Evolutionary conservation across 2,797 vertebrate species (phyloP), one percentile per base, ranked within the genome.

Genomic region (Adrianichthys oophorus): DNA sequence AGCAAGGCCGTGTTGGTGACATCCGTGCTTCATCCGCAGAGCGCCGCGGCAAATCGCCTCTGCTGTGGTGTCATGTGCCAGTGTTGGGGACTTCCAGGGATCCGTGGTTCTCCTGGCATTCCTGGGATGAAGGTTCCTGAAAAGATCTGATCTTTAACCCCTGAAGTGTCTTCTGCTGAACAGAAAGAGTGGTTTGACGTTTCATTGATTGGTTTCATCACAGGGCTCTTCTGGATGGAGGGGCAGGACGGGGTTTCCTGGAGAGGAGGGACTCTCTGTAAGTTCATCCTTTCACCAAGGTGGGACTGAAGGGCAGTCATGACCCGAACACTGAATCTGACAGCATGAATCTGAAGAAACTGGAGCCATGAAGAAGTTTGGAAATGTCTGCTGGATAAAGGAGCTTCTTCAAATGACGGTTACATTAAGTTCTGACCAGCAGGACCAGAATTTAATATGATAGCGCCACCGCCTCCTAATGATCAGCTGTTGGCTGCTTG

Each of bases 181-280:
- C 3, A 16, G 37, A 42, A 2, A 13, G 4, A 7, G 3, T 7
- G 26, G 14, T 1, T 15, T 10, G 4, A 3, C 16, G 17, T 46
- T 37, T 7, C 23, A 47, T 16, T 43, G 5, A 8, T 0, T 37
- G 16, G 7, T 18, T 53, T 4, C 50, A 16, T 68, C 23, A 78
- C 69, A 96, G 94, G 94, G 94, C 29, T 1, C 0, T 1, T 4
- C 2, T 4, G 94, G 94, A 62, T 44, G 13, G 37, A 70, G 12
- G 4, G 95, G 94, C 29, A 68, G 78, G 47, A 68, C 59, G 32
- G 94, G 93, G 4, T 87, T 90, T 79, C 89, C 88, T 44, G 95
- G 94, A 56, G 92, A 95, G 1, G 93, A 95, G 72, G 94, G 95
- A 52, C 58, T 62, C 32, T 21, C 32, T 43, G 93, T 95, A 89